A percentile compares a stretch with the other conserved stretches of the same genome.
These are phyloP conservation scores for Lochmaea crataegi DNA, from an alignment of 2,888 invertebrate genomes.

Conservation along the genomic window DNA sequence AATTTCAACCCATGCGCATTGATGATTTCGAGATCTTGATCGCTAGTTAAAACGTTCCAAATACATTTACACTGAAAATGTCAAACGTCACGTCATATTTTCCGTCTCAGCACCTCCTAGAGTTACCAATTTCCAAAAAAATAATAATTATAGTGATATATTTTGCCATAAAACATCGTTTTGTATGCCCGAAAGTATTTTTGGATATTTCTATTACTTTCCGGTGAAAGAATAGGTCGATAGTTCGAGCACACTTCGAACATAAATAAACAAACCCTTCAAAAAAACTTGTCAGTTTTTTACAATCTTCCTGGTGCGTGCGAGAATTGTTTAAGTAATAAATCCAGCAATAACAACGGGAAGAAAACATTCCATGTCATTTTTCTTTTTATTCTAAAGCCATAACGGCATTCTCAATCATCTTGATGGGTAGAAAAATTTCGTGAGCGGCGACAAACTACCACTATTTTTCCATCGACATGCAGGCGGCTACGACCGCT, in stretches of 20 bases:
- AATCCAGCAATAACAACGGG: slow-evolving; percentile 27
- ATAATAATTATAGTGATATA: no score
- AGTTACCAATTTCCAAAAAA: no score
- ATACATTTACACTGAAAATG: no score
- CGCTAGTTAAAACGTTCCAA: no score
- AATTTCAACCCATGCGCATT: no score
- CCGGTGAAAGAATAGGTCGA: neutral
- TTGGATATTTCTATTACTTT: neutral
- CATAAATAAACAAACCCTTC: slow-evolving; percentile 14
- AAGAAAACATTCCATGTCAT: slow-evolving; percentile 36
- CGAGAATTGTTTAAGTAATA: slow-evolving; percentile 27
- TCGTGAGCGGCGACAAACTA: slow-evolving; percentile 40
- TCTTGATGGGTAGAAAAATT: slow-evolving; percentile 42
- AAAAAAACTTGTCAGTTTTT: slow-evolving; percentile 39
- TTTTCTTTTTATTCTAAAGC: slow-evolving; percentile 21
- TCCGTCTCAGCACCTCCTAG: no score
- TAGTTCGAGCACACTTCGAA: slow-evolving; percentile 1
- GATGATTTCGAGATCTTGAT: no score
- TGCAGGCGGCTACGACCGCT: slow-evolving; percentile 38
- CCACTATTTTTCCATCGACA: slow-evolving; percentile 47
- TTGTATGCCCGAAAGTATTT: neutral
- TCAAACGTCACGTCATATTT: no score
- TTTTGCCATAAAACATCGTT: neutral
- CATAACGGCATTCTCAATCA: slow-evolving; percentile 37
- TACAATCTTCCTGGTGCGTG: slow-evolving; percentile 36